Evolutionary conservation across 2,113 vertebrate genomes (phyloP), one percentile per base, ranked within the genome.

Genomic region (Chaetops frenatus): DNA sequence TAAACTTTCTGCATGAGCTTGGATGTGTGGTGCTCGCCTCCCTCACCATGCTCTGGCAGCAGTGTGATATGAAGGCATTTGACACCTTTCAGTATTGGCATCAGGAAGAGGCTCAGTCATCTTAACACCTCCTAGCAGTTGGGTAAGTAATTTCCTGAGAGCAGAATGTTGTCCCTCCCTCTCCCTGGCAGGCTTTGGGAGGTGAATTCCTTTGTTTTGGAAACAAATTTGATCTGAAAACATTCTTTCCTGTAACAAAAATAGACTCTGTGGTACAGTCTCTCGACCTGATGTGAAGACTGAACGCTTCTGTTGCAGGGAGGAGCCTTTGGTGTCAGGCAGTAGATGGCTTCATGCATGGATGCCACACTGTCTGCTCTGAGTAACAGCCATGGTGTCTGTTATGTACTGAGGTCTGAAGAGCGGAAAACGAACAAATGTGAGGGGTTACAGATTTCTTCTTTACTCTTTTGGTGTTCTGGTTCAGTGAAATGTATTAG

Each of bases 91-190:
- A 79, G 2, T 86, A 67, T 20, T 95, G 94, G 84, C 88, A 83
- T 81, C 25, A 56, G 66, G 69, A 94, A 71, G 82, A 92, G 66
- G 62, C 57, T 74, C 64, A 65, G 54, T 65, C 67, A 10, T 78
- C 89, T 61, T 78, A 84, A 86, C 69, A 76, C 73, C 65, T 94
- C 73, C 70, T 35, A 50, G 69, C 65, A 74, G 44, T 67, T 2
- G 17, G n/a, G 44, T 74, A 94, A 81, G 35, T 94, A 87, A 96
- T 95, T 97, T 97, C 95, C 94, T 94, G 91, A 86, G 81, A 84
- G 69, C 56, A 62, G 65, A 94, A 93, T 93, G 72, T 78, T 86
- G 76, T 53, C 53, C 33, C 65, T 40, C 45, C 13, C 31, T 76
- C 29, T 69, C 40, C 61, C 58, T 87, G 61, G 40, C 70, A 82